Conservation (phyloP, 2,113 vertebrate genomes). For the Rostratula benghalensis region DNA sequence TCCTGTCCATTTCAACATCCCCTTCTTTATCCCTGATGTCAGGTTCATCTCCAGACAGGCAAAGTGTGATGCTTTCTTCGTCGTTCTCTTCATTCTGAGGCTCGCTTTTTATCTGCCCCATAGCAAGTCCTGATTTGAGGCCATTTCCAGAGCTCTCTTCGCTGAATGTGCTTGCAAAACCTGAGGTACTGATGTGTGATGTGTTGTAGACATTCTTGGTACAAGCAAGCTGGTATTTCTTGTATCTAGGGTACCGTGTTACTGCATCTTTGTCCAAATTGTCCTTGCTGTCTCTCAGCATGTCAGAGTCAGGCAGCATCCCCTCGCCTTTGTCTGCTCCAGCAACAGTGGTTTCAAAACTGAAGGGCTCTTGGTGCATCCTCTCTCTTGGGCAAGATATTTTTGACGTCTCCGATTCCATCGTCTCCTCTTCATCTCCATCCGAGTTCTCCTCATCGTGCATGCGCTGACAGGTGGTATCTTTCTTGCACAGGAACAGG, state of each 20-base stretch:
- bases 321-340: constrained; percentile 79
- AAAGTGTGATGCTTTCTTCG: constrained; percentile 88
- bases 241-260: constrained; percentile 94
- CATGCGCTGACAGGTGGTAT: constrained; percentile 76
- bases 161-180: constrained; percentile 95
- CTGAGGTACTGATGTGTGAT: constrained; percentile 98
- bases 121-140: constrained; percentile 79
- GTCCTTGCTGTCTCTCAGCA: constrained; percentile 80
- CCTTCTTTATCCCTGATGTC: constrained; percentile 85
- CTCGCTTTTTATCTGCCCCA: constrained; percentile 90
- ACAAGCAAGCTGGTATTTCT: constrained; percentile 98
- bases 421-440: constrained; percentile 82
- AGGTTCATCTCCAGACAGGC: constrained; percentile 91
- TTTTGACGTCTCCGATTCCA: constrained; percentile 81
- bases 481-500: constrained; percentile 88
- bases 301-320: constrained; percentile 73
- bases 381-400: constrained; percentile 82
- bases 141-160: constrained; percentile 78
- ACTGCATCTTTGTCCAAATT: constrained; percentile 83
- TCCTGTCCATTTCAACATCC: constrained; percentile 87
- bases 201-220: constrained; percentile 97
- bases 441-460: constrained; percentile 81
- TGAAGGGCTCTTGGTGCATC: constrained; percentile 78
- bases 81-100: constrained; percentile 86
- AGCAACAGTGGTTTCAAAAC: constrained; percentile 76